Evolutionary conservation across 2,797 vertebrate species (phyloP), one percentile per base, ranked within the genome.

Genomic region (Podarcis lilfordi): DNA sequence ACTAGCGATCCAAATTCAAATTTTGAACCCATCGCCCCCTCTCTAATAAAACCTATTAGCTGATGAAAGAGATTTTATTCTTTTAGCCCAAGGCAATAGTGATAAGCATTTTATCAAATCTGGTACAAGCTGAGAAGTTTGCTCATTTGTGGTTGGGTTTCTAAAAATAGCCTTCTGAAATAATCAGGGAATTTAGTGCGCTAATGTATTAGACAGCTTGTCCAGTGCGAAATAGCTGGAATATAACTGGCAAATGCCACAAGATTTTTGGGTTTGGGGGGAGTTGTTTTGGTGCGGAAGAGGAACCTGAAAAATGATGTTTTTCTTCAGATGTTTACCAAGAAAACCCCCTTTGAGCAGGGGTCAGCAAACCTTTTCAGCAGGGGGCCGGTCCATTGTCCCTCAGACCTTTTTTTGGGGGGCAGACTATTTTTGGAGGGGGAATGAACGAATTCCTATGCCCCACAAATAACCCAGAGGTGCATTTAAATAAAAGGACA

Each of bases 91-190:
- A n/a, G 91, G 76, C 85, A 61, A 21, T 59, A 59, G 37, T 32
- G 61, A 45, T 90, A 23, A 76, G 15, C 50, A 19, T 92, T 91
- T 76, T 91, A 86, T 87, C 17, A n/a, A 45, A 2, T 91, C 88
- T 76, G 84, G 78, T 75, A n/a, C 72, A 61, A 21, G 1, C 0
- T 87, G 32, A 75, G 1, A 85, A 82, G 7, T 2, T 82, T 90
- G 21, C 35, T 81, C 13, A 37, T 69, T 66, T 74, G 13, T 32
- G 7, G 69, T 93, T 86, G 43, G 78, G 2, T 76, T 83, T 88
- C 23, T 88, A 43, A 40, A 77, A 55, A 8, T 50, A 2, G 79
- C 81, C 7, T 87, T 74, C 32, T 32, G 77, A 82, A 64, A 37
- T 32, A 79, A 32, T 80, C 74, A 40, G 69, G 59, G 19, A 61